Conservation (phyloP, 2,113 vertebrate genomes). For the Protomyctophum bolini region DNA sequence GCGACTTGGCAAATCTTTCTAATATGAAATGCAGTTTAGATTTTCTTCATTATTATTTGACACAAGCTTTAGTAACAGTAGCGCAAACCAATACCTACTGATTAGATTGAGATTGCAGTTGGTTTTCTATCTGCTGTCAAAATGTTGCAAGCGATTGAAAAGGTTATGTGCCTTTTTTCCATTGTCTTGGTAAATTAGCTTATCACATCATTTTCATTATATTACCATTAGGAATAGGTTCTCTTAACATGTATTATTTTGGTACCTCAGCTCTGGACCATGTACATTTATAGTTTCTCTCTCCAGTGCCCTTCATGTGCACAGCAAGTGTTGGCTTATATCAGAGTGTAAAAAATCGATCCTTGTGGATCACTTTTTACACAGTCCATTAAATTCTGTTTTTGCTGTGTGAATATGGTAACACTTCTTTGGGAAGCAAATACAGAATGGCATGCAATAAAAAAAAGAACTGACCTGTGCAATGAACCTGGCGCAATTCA, state of each 20-base stretch:
- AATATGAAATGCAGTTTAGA: not conserved
- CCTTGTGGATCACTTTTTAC: too few relatives aligned
- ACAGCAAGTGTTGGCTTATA: not conserved
- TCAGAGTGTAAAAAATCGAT: too few relatives aligned
- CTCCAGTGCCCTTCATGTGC: conserved; percentile 21
- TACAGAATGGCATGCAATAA: conserved; percentile 74
- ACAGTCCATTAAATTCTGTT: too few relatives aligned
- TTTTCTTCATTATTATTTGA: not conserved
- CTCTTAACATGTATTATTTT: conserved; percentile 1
- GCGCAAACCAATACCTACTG: not conserved
- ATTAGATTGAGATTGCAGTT: conserved; percentile 12
- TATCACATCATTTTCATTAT: not conserved
- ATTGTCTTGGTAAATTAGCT: not conserved
- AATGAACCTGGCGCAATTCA: conserved; percentile 39
- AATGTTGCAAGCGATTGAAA: conserved; percentile 10
- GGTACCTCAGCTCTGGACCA: conserved; percentile 21
- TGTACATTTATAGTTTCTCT: not conserved
- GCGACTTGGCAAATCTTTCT: conserved; percentile 4
- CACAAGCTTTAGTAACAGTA: not conserved
- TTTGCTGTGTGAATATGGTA: not conserved
- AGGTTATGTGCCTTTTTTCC: conserved; percentile 38
- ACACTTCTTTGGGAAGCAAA: conserved; percentile 18
- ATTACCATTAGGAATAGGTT: too few relatives aligned
- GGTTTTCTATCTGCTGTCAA: not conserved
- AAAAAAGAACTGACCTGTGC: conserved; percentile 63